Conservation (phyloP, 2,888 invertebrate genomes). For the Hyposoter dolosus region DNA sequence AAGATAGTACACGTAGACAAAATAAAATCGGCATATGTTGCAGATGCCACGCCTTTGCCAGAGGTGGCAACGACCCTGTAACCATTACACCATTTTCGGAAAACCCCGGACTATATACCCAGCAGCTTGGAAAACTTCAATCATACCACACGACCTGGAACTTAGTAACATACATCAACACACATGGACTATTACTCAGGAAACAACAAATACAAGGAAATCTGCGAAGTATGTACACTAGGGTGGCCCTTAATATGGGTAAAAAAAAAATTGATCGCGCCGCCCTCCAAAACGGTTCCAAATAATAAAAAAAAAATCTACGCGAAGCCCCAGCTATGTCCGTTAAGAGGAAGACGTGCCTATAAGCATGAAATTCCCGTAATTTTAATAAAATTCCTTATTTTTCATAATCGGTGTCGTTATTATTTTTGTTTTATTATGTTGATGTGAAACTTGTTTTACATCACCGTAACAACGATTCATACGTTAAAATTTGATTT, state of each 20-base stretch:
- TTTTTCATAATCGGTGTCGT: constrained; percentile 7
- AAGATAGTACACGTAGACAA: too few species aligned
- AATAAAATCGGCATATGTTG: too few species aligned
- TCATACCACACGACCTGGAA: too few species aligned
- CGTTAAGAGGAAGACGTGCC: neutral
- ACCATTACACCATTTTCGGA: too few species aligned
- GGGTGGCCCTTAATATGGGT: constrained; percentile 8
- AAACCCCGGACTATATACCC: too few species aligned
- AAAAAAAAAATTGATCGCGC: constrained; percentile 3
- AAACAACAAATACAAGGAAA: too few species aligned
- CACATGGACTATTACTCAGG: too few species aligned
- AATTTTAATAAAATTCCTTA: neutral
- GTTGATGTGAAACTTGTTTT: constrained; percentile 6
- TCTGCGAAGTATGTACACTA: neutral
- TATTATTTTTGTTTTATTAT: neutral
- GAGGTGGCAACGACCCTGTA: too few species aligned
- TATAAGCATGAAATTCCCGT: neutral
- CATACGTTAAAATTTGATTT: constrained; percentile 23
- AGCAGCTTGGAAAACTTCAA: too few species aligned
- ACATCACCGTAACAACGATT: constrained; percentile 17
- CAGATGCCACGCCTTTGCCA: too few species aligned
- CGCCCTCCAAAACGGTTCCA: constrained; percentile 11
- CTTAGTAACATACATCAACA: too few species aligned
- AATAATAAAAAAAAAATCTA: constrained; percentile 14
- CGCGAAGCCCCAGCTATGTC: constrained; percentile 1